These are phyloP conservation scores for Sitophilus oryzae DNA, from an alignment of 1,140 invertebrate species.

Conservation along the genomic window DNA sequence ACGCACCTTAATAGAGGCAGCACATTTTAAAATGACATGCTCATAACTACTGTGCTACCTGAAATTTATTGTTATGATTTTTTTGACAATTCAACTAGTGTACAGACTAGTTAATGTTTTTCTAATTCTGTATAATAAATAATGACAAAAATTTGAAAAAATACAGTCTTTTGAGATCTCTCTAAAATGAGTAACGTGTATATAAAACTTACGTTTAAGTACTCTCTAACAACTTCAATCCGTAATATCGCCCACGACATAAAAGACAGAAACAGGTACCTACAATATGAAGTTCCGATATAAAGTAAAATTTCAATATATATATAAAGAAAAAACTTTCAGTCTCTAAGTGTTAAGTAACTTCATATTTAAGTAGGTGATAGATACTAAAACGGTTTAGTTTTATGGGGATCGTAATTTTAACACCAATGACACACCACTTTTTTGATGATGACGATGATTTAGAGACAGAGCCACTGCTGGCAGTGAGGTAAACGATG, in stretches of 20 bases:
- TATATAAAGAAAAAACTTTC: constrained; percentile 16
- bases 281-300: constrained; percentile 19
- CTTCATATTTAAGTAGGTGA: constrained; percentile 21
- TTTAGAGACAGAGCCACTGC: constrained; percentile 42
- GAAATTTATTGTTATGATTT: too few relatives aligned
- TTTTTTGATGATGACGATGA: constrained; percentile 28
- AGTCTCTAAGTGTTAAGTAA: constrained; percentile 25
- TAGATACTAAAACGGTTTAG: not conserved
- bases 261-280: not conserved
- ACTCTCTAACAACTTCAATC: not conserved
- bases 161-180: constrained; percentile 22
- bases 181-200: constrained; percentile 2
- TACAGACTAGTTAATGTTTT: too few relatives aligned
- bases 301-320: constrained; percentile 15
- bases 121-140: too few relatives aligned
- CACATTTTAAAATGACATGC: too few relatives aligned
- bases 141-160: not conserved
- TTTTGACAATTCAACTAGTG: too few relatives aligned
- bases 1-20: too few relatives aligned
- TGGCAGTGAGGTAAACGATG: constrained; percentile 37
- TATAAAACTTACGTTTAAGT: not conserved
- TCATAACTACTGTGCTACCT: too few relatives aligned
- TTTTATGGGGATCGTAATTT: constrained; percentile 18
- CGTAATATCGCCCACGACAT: not conserved
- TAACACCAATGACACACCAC: constrained; percentile 13